Conservation (phyloP, 2,797 vertebrate genomes). For the Valencia hispanica region DNA sequence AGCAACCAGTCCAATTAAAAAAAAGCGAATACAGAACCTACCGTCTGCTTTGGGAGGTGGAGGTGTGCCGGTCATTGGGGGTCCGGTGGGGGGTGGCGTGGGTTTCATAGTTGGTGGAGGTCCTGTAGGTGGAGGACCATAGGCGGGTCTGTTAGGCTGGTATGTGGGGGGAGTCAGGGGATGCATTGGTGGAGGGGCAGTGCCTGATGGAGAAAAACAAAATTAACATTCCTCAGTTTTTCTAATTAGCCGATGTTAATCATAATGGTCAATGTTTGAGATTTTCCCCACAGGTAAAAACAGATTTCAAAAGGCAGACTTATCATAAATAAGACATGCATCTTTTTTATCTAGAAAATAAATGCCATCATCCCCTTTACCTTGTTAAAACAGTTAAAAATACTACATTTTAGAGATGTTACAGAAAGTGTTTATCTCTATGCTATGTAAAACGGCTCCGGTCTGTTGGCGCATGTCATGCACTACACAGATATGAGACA, state of each 20-base stretch:
- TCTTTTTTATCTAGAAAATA: not conserved
- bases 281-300: not conserved
- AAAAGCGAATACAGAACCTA: slow-evolving; percentile 53
- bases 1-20: not conserved
- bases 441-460: not conserved
- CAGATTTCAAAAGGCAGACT: too few species aligned
- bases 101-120: slow-evolving; percentile 74
- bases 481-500: slow-evolving; percentile 2
- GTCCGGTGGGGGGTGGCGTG: slow-evolving; percentile 64
- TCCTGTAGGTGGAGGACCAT: slow-evolving; percentile 78
- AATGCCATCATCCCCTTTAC: too few species aligned
- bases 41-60: slow-evolving; percentile 79
- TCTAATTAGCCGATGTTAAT: not conserved
- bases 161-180: slow-evolving; percentile 80
- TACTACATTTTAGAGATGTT: not conserved
- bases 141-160: slow-evolving; percentile 75
- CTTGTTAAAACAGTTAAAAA: not conserved
- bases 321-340: not conserved
- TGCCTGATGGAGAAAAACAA: slow-evolving; percentile 66
- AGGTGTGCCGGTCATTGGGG: slow-evolving; percentile 66
- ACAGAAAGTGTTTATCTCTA: not conserved
- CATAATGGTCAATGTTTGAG: not conserved
- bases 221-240: not conserved
- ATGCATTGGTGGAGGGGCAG: slow-evolving; percentile 74
- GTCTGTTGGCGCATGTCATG: too few species aligned